A percentile compares a stretch with the other conserved stretches of the same genome.
Evolutionary conservation across 2,113 vertebrate species (phyloP).

Genomic region (Cygnus buccinator): DNA sequence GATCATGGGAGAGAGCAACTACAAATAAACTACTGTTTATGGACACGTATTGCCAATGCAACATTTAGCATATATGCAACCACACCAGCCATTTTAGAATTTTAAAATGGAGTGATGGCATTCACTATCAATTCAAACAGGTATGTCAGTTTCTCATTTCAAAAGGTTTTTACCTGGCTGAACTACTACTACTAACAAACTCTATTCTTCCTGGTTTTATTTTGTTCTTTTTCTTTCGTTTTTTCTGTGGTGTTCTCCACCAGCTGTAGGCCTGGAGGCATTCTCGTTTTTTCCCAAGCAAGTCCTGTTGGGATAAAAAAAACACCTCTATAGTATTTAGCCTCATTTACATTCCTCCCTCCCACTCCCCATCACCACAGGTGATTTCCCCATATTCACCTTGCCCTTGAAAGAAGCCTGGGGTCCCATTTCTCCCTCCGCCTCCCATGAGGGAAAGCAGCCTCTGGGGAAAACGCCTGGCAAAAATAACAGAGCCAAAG

Average conservation of each 20-base stretch:
- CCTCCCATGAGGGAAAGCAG: conserved; percentile 80
- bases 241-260: conserved; percentile 75
- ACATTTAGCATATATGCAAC: background rate
- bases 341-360: conserved; percentile 76
- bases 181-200: conserved; percentile 65
- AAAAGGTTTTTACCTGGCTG: conserved; percentile 65
- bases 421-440: conserved; percentile 80
- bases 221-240: conserved; percentile 78
- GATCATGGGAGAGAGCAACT: accelerated
- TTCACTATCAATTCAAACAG: background rate
- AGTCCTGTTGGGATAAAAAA: conserved; percentile 71
- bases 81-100: background rate
- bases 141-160: background rate
- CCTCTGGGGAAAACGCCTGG: conserved; percentile 79
- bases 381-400: conserved; percentile 81
- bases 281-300: conserved; percentile 72
- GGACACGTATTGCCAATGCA: background rate
- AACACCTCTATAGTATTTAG: conserved; percentile 70
- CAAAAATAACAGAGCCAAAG: conserved; percentile 81
- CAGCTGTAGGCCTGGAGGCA: conserved; percentile 73
- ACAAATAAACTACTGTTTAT: background rate
- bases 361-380: conserved; percentile 79
- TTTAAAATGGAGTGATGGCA: background rate
- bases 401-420: conserved; percentile 80
- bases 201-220: conserved; percentile 76